Evolutionary conservation across 2,797 vertebrate species (phyloP).

Genomic region (Nyctibius grandis): DNA sequence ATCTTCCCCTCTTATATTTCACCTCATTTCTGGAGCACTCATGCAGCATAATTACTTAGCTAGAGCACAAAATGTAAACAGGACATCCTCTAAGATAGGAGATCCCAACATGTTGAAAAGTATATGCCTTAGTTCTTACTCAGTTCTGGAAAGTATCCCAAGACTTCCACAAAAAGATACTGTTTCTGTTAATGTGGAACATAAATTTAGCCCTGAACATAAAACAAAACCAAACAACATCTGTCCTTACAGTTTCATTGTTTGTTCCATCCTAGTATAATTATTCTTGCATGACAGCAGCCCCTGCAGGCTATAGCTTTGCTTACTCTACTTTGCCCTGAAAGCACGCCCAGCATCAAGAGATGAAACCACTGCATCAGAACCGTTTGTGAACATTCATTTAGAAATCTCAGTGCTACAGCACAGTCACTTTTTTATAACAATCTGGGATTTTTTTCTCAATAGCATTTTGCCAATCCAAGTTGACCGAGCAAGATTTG

Average conservation of each 20-base stretch:
- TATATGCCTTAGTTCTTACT: constrained; percentile 67
- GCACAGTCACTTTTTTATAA: background rate
- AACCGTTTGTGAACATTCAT: background rate
- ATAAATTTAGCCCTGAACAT: constrained; percentile 71
- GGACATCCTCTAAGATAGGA: constrained; percentile 78
- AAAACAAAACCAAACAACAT: constrained; percentile 66
- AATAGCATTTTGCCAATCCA: background rate
- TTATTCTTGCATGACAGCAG: constrained; percentile 73
- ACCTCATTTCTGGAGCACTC: constrained; percentile 67
- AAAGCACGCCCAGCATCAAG: background rate
- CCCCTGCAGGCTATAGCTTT: constrained; percentile 74
- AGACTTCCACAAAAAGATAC: constrained; percentile 67
- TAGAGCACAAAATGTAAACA: constrained; percentile 75
- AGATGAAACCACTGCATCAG: background rate
- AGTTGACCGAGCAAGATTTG: background rate
- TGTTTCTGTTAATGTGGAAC: constrained; percentile 62
- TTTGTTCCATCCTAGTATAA: constrained; percentile 48
- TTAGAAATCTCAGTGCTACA: background rate
- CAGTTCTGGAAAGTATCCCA: constrained; percentile 72
- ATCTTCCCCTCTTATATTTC: constrained; percentile 62
- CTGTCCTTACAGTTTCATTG: constrained; percentile 66
- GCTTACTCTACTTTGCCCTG: constrained; percentile 25
- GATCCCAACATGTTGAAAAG: constrained; percentile 75
- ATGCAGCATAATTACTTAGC: constrained; percentile 66
- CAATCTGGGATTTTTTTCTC: background rate